These are phyloP conservation scores for Datnioides undecimradiatus DNA, from an alignment of 2,113 vertebrate genomes.

Conservation along the genomic window DNA sequence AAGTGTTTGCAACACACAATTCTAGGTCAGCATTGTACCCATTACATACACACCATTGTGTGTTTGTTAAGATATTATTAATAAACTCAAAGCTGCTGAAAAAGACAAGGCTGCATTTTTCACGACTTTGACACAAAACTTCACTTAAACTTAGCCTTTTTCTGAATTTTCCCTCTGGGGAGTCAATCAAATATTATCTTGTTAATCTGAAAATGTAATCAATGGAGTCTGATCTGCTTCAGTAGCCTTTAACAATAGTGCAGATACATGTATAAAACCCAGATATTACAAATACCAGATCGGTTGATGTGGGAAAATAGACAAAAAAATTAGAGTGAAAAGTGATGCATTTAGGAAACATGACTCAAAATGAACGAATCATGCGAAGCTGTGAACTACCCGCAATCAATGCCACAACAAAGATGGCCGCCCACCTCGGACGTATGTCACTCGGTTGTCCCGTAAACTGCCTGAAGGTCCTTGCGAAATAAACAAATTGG, in stretches of 20 bases:
- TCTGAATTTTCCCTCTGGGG: too few species aligned
- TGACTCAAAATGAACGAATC: conserved; percentile 3
- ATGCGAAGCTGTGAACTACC: background rate
- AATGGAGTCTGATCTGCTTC: background rate
- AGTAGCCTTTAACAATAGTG: background rate
- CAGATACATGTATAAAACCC: background rate
- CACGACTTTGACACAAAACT: background rate
- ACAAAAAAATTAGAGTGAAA: background rate
- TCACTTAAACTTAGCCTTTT: background rate
- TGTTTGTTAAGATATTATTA: background rate
- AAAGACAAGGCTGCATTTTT: background rate
- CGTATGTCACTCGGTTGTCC: conserved; percentile 36
- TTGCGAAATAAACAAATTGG: conserved; percentile 82
- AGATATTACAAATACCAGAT: background rate
- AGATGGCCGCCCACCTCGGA: conserved; percentile 55
- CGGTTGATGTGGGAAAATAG: background rate
- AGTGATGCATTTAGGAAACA: background rate
- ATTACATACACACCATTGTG: background rate
- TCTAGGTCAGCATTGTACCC: background rate
- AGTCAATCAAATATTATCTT: background rate
- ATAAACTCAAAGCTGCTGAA: background rate
- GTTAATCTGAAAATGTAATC: background rate
- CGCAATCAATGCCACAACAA: conserved; percentile 42
- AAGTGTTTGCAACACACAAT: background rate
- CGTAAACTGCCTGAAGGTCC: conserved; percentile 76